Base-by-base conservation (phyloP, 1,140 invertebrate genomes). In the Rhopalosiphum maidis region DNA sequence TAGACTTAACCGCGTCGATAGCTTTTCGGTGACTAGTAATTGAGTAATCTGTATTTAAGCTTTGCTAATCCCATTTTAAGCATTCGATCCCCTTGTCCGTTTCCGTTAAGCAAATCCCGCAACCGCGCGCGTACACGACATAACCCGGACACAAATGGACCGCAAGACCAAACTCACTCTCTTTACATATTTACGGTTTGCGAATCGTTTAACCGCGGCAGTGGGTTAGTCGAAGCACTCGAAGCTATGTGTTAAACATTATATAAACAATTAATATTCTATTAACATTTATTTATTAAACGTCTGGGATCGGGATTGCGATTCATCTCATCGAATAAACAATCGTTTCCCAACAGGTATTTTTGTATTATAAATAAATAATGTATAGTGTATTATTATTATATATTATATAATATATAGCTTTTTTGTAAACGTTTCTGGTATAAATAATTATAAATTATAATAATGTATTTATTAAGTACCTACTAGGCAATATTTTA, bases 31-130 rank as follows among this genome's bases (percentile, higher is more conserved):
- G 46, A 88, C 87, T 51, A 35, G 87, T 51, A 51, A 88, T 88
- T 22, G 46, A 51, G n/a, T 88, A 51, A 51, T 88, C 87, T 51
- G 87, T 22, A 35, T 35, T 88, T 51, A 88, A 88, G 87, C 87
- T 23, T 51, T 41, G 43, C 30, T 88, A 51, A 88, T 88, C 87
- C 21, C 15, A 51, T 35, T 88, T 35, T 88, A 88, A 88, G n/a
- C 43, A 18, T 88, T 88, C 87, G 87, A 88, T 88, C 87, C 87
- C 87, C 87, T 88, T 88, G 46, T 88, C 48, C 87, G 87, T 54
- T 88, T 54, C 21, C 48, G 48, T 51, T 51, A 35, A 88, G 30
- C 48, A 88, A 88, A 88, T 88, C 87, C 43, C 87, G 18, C 43
- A 15, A 43, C 5, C 83, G 22, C 41, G 22, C 3, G 41, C 23